Base-by-base conservation (phyloP, 2,797 vertebrate species). In the Rhinogobio ventralis region DNA sequence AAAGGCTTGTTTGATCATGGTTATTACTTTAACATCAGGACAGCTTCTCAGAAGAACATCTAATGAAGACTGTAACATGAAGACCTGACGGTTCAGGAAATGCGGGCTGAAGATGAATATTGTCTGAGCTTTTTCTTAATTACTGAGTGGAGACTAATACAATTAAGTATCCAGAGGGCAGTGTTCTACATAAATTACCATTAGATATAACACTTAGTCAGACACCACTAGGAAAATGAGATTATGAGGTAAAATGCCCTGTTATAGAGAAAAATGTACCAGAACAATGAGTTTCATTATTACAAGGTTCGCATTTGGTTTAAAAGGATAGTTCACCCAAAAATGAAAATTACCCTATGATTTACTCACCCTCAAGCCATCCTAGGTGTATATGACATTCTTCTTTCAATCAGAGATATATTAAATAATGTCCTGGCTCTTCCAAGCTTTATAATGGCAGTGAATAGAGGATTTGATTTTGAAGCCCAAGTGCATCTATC, bases 141-240 rank as follows among this genome's bases (percentile, higher is more conserved):
- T 66, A 72, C 82, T 33, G 68, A 82, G 42, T 66, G 25, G 53
- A 85, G 69, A 72, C 36, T 49, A 49, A 62, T 69, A 46, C 81
- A 85, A 85, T 88, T 83, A 79, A 25, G 30, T 72, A 33, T 83
- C 69, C 79, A 77, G 28, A 86, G 73, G 64, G 72, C 49, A 85
- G 28, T 75, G 71, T 60, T 49, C 71, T 84, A 74, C 85, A 84
- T 84, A 64, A 84, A 84, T 81, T 85, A 77, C 28, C 72, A 53
- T 73, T 73, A 78, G 14, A 84, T 83, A 71, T 78, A 17, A 83
- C 57, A 73, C 77, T 81, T 71, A 68, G 53, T 88, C 51, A 84
- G 46, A 86, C 39, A 80, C 64, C 28, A 30, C 30, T 3, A 83
- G 14, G 30, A 81, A 69, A 85, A 75, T 46, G 0, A 75, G 45